A percentile compares a stretch with the other conserved stretches of the same genome.
These are phyloP conservation scores for Panulirus ornatus DNA, from an alignment of 1,140 invertebrate species.

Conservation along the genomic window DNA sequence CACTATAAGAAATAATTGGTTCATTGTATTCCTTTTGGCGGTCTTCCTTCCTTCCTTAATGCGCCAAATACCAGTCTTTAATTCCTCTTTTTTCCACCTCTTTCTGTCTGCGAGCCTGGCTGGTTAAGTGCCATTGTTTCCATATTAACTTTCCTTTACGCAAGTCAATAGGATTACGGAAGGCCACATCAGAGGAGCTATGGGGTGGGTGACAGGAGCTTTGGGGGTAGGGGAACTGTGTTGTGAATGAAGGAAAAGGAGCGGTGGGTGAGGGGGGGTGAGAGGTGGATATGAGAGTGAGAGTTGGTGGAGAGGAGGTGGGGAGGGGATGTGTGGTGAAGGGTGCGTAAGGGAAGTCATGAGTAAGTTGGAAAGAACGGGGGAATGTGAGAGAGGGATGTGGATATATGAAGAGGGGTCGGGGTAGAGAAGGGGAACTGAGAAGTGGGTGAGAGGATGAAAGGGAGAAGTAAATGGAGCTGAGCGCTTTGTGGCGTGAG, in stretches of 20 bases:
- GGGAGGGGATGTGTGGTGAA: neutral
- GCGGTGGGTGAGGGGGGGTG: neutral
- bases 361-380: neutral
- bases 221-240: neutral
- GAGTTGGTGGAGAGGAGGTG: neutral
- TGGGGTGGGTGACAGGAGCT: neutral
- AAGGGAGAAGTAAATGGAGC: neutral
- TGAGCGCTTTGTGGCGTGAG: too few relatives aligned
- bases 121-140: constrained; percentile 73
- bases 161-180: constrained; percentile 73
- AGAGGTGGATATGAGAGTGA: neutral
- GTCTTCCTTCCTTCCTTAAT: constrained; percentile 43
- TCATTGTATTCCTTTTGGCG: too few relatives aligned
- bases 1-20: too few relatives aligned
- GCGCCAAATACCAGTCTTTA: constrained; percentile 60
- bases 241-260: neutral
- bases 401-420: neutral
- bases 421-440: neutral
- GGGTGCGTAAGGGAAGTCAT: neutral
- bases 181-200: neutral
- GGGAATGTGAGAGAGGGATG: constrained; percentile 2
- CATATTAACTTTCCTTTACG: constrained; percentile 72
- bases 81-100: constrained; percentile 48
- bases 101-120: constrained; percentile 40
- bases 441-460: neutral